Base-by-base conservation (phyloP, 2,888 invertebrate species). In the Dastarcus helophoroides region DNA sequence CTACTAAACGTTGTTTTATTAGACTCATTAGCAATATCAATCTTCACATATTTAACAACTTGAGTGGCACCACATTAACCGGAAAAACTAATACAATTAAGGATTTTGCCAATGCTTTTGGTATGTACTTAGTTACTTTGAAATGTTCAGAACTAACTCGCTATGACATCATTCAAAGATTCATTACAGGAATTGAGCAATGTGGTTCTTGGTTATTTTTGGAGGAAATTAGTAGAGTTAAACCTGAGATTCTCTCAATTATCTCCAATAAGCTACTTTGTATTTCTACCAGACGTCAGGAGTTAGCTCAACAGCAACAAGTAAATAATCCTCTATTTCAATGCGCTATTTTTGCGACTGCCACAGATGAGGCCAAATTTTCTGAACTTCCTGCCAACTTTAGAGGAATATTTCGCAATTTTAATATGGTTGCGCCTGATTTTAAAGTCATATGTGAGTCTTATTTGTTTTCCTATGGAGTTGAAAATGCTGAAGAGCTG, bases 1-100 rank as follows among this genome's bases (percentile, higher is more conserved):
- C 74, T 38, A 79, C 79, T 2, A 77, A 79, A 50, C 69, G 83
- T 40, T 85, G 84, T 53, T 82, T 80, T 54, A 72, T 82, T 14
- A 83, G 83, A 1, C 61, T 88, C 34, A 71, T 86, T 38, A 80
- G 79, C 1, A 83, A 86, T 1, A 84, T 78, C 56, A 77, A 77
- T 47, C 65, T 83, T 26, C 79, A 84, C 56, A 62, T 83, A 41
- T 80, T 80, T 50, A 83, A 83, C 8, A 76, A 79, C 5, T 74
- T 79, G 0, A 77, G 78, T 58, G 81, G 81, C 1, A 79, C 82
- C 1, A 77, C 79, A 0, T 83, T 82, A 1, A 82, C 83, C 0
- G 86, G 86, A 1, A 88, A 86, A 63, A 84, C 82, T 0, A 84
- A 84, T 62, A 85, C 83, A n/a, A 79, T 83, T 1, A 89, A 88